These are phyloP conservation scores for Tenthredo scrophulariae DNA, from an alignment of 2,888 invertebrate species.

Conservation along the genomic window DNA sequence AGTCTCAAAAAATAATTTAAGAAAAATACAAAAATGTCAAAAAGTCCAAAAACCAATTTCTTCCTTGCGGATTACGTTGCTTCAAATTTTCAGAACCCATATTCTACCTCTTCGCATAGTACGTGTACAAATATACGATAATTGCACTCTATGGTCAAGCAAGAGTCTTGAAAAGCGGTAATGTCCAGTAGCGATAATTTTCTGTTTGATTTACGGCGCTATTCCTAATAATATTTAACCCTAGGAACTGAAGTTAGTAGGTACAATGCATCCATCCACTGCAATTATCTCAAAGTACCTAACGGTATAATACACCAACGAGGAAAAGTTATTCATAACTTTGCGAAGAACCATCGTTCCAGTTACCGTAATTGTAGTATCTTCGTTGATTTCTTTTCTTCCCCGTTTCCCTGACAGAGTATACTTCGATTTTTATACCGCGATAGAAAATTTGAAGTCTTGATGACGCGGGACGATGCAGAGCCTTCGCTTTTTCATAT, in stretches of 20 bases:
- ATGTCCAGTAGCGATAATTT: background rate
- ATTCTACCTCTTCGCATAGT: background rate
- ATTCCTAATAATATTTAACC: slow-evolving; percentile 2
- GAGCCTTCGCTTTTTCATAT: background rate
- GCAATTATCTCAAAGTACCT: slow-evolving; percentile 31
- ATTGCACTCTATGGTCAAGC: background rate
- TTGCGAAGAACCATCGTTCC: slow-evolving; percentile 7
- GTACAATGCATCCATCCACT: background rate
- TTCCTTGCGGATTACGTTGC: background rate
- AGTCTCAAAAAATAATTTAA: background rate
- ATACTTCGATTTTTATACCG: background rate
- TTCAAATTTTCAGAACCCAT: background rate
- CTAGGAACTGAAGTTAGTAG: background rate
- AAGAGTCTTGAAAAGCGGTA: background rate
- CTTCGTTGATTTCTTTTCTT: background rate
- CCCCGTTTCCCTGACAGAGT: background rate
- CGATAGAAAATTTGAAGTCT: background rate
- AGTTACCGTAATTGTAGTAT: slow-evolving; percentile 14
- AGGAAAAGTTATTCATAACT: slow-evolving; percentile 28
- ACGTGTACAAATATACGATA: background rate
- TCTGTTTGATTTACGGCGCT: slow-evolving; percentile 27
- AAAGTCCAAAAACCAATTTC: background rate
- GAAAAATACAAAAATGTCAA: background rate
- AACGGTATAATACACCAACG: slow-evolving; percentile 21
- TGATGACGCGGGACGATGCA: background rate